phyloP scores from a whole-genome alignment of 2,888 invertebrate species.

The Malthinus flaveolus region DNA sequence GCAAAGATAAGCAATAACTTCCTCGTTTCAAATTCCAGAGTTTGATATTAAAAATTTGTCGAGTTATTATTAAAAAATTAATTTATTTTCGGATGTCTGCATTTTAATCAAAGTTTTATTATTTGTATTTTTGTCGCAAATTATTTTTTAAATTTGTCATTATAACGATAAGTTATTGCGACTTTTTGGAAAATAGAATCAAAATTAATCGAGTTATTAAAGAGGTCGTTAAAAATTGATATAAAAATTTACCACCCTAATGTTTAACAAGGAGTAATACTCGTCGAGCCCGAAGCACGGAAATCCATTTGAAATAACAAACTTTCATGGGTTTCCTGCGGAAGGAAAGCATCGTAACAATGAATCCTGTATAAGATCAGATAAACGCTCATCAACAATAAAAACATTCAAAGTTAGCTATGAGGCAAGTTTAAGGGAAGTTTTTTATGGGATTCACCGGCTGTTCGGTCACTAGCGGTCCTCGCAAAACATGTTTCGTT shows the following conservation, averaged over 20 bases:
- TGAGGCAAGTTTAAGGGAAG: constrained; percentile 43
- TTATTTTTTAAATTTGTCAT: neutral
- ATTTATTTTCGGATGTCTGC: no score
- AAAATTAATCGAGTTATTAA: no score
- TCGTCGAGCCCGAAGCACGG: constrained; percentile 8
- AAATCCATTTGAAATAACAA: constrained; percentile 26
- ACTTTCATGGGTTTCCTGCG: constrained; percentile 25
- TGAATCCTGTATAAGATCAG: constrained; percentile 36
- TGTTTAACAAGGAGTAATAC: constrained; percentile 14
- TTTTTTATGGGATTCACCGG: constrained; percentile 42
- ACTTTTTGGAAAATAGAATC: neutral
- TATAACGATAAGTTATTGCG: neutral
- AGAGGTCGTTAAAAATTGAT: neutral
- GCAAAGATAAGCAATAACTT: constrained; percentile 1
- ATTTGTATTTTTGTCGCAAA: neutral
- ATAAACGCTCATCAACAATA: constrained; percentile 49
- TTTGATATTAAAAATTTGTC: neutral
- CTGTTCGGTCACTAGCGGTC: constrained; percentile 38
- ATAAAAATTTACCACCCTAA: neutral
- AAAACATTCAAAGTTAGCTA: constrained; percentile 49
- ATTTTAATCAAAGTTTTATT: neutral
- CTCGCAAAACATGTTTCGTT: constrained; percentile 39
- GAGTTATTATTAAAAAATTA: no score
- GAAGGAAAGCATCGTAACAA: constrained; percentile 29
- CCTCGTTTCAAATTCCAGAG: neutral